Base-by-base conservation (phyloP, 2,113 vertebrate genomes). In the Anoplopoma fimbria region DNA sequence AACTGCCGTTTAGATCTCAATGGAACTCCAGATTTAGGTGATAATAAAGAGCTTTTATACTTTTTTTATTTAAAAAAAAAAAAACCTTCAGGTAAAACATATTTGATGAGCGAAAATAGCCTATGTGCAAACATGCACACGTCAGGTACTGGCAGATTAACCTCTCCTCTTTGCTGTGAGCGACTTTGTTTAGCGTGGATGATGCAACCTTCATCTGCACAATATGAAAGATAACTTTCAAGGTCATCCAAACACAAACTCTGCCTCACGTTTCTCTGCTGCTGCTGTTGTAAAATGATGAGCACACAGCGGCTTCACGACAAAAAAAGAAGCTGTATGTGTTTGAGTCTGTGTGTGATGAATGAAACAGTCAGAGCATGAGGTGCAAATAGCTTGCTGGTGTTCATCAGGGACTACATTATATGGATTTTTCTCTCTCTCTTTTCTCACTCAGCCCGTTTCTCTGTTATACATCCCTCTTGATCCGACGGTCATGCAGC, bases 401-500 rank as follows among this genome's bases (percentile, higher is more conserved):
- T 75, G 73, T 81, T 71, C 51, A 78, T 62, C 73, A 36, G 64
- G 64, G 57, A 74, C 34, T 71, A 38, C 40, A 55, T 19, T 69
- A 33, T 75, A 67, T 81, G 63, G 57, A 86, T 81, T 25, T 61
- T 9, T 61, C 21, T 51, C 29, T 51, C 31, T 67, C 12, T 78
- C n/a, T 61, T 31, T 40, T 80, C 6, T 81, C 58, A 64, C 63
- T 57, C 65, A 53, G 40, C 76, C 53, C 51, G 15, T 13, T 51
- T 75, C 62, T 76, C 77, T 49, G 17, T 78, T 55, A 21, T 62
- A 57, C 47, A 31, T 15, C 9, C 40, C 40, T 57, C 21, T 58
- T 70, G 12, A 83, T 87, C 77, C 38, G 17, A 31, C 58, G 53
- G 83, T 17, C 80, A 34, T 77, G 69, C 62, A 76, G 64, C 83